Base-by-base conservation (phyloP, 2,113 vertebrate species). In the Ptilonorhynchus violaceus region DNA sequence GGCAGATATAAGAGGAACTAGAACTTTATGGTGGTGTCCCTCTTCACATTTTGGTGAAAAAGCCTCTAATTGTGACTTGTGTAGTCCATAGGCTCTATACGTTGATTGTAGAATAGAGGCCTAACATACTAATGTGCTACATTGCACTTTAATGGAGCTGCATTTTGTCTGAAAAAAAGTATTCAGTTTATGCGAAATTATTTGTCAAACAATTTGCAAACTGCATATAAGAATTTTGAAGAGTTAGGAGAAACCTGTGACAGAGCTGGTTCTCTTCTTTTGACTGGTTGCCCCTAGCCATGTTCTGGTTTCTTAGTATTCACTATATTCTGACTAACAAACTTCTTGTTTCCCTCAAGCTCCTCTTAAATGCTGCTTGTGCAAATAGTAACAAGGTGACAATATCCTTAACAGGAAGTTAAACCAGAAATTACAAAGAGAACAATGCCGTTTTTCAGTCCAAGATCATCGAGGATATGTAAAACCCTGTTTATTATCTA, bases 361-460 rank as follows among this genome's bases (percentile, higher is more conserved):
- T 89, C n/a, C 22, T 76, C 30, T 77, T 50, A 81, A 81, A 59
- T 42, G 27, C 42, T 85, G 41, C 11, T 63, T 76, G 22, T 75
- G 46, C 74, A 82, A 90, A 94, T 93, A 90, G 46, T 62, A 46
- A 53, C 37, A 44, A 85, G 27, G 50, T 31, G 30, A 39, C 46
- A 39, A n/a, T 52, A 83, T 18, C 55, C 14, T 27, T 79, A 93
- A n/a, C 52, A 84, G 93, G 79, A 95, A 83, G 59, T 77, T 90
- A 56, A 89, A 9, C 22, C 62, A 69, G 37, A 89, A 86, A 72
- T 79, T 68, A 39, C 69, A 41, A 50, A 62, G 18, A 72, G 44
- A 68, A 62, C 62, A 55, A 68, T 62, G 19, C 2, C 6, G 47
- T 58, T 73, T 74, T 59, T 19, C 41, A 41, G 39, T 80, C 64